Percentiles rank a stretch among this genome's conserved stretches.
Conservation (phyloP, 2,113 vertebrate species). For the Corythaixoides concolor region DNA sequence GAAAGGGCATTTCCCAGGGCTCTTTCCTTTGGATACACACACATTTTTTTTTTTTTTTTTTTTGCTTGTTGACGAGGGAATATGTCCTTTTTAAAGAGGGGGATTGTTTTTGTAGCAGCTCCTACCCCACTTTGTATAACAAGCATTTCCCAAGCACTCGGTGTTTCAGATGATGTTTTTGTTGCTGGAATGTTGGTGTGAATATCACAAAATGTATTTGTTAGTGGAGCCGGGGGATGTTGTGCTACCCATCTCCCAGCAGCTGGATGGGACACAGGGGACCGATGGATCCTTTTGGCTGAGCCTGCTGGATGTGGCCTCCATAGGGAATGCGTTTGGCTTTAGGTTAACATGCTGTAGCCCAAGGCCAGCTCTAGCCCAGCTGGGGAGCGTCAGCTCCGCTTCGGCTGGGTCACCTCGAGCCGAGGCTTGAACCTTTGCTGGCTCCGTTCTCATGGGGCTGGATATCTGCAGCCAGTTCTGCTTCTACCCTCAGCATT, state of each 20-base stretch:
- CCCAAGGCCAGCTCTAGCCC: background rate
- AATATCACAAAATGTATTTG: background rate
- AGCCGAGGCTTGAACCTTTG: background rate
- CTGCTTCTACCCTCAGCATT: rapidly evolving
- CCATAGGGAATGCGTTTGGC: background rate
- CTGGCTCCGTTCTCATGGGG: background rate
- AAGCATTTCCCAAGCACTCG: background rate
- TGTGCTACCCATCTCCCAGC: background rate
- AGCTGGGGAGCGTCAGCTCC: background rate
- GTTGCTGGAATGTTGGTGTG: background rate
- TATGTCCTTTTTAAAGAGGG: background rate
- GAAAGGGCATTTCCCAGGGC: background rate
- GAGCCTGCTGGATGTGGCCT: background rate
- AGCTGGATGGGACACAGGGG: background rate
- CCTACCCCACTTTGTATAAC: background rate
- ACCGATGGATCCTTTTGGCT: rapidly evolving
- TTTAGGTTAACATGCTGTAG: background rate
- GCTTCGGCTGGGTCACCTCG: background rate
- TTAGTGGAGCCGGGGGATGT: background rate
- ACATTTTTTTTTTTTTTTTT: too few species aligned
- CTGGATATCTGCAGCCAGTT: background rate
- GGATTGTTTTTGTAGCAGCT: background rate
- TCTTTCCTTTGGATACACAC: background rate
- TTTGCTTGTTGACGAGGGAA: background rate
- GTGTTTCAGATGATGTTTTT: background rate